Percentiles rank a stretch among this genome's conserved stretches.
Evolutionary conservation across 2,888 invertebrate species (phyloP).

Genomic region (Taphrorychus bicolor): DNA sequence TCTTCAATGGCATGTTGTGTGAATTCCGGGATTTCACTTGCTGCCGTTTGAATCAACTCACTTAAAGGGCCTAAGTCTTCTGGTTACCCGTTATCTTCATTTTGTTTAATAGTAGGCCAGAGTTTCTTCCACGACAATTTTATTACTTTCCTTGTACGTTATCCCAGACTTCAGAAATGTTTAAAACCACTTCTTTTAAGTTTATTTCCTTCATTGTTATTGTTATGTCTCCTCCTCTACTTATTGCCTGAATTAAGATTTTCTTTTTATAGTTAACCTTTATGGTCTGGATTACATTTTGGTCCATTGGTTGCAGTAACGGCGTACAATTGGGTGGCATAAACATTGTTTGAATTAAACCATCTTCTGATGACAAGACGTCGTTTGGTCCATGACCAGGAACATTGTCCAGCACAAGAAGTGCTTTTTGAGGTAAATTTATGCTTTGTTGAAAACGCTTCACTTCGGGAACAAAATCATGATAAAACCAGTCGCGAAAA

Average conservation of each 20-base stretch:
- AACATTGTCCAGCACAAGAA: slow-evolving; percentile 44
- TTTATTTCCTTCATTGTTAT: too few relatives aligned
- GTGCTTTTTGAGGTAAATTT: slow-evolving; percentile 44
- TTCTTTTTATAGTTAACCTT: slow-evolving; percentile 41
- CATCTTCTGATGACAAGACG: slow-evolving; percentile 50
- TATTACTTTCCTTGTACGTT: too few relatives aligned
- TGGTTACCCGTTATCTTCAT: too few relatives aligned
- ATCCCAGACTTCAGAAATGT: too few relatives aligned
- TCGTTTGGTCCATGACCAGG: slow-evolving; percentile 46
- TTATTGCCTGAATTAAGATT: slow-evolving; percentile 42
- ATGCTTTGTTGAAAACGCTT: slow-evolving; percentile 47
- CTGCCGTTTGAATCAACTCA: too few relatives aligned
- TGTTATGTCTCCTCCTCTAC: too few relatives aligned
- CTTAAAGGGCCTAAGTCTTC: too few relatives aligned
- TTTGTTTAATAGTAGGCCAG: too few relatives aligned
- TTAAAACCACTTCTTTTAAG: too few relatives aligned
- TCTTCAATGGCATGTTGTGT: too few relatives aligned
- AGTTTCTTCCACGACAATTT: too few relatives aligned
- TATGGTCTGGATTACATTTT: slow-evolving; percentile 48
- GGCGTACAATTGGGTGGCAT: slow-evolving; percentile 42
- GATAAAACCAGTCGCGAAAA: slow-evolving; percentile 49
- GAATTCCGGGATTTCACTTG: too few relatives aligned
- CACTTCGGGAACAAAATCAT: slow-evolving; percentile 46
- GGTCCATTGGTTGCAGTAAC: slow-evolving; percentile 48
- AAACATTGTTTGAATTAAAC: slow-evolving; percentile 46